These are phyloP conservation scores for Teleogryllus occipitalis DNA, from an alignment of 1,140 invertebrate species.

Conservation along the genomic window DNA sequence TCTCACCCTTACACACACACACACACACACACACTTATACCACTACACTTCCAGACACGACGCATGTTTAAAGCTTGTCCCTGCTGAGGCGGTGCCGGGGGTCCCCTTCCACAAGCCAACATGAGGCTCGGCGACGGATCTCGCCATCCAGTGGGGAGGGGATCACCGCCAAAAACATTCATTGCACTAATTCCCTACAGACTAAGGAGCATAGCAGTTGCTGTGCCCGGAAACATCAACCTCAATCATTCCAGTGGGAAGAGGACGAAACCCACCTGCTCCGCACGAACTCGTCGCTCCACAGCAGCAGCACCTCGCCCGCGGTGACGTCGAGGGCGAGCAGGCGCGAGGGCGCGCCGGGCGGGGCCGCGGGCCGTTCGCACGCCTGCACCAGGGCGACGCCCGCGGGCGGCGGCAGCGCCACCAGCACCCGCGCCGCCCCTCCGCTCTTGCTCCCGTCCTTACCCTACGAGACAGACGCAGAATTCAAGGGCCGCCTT, in stretches of 20 bases:
- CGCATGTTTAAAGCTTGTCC: too few species aligned
- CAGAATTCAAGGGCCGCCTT: too few species aligned
- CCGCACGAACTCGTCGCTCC: slow-evolving; percentile 27
- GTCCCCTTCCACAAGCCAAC: background rate
- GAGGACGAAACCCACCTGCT: slow-evolving; percentile 24
- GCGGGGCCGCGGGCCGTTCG: background rate
- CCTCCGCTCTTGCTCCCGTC: background rate
- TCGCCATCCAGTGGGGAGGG: too few species aligned
- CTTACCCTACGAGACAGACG: background rate
- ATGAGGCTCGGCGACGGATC: background rate
- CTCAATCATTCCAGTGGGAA: background rate
- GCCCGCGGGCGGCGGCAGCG: background rate
- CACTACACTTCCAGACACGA: too few species aligned
- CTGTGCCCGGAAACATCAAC: background rate
- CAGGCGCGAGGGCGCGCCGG: slow-evolving; percentile 27
- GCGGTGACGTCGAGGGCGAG: slow-evolving; percentile 27
- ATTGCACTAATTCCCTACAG: background rate
- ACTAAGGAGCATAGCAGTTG: background rate
- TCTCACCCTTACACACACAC: too few species aligned
- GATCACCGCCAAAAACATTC: too few species aligned
- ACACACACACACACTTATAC: too few species aligned
- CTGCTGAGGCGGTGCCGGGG: too few species aligned
- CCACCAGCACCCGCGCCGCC: background rate
- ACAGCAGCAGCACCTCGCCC: slow-evolving; percentile 30
- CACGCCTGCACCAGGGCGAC: background rate